Base-by-base conservation (phyloP, 1,140 invertebrate species). In the Diachasmimorpha longicaudata region DNA sequence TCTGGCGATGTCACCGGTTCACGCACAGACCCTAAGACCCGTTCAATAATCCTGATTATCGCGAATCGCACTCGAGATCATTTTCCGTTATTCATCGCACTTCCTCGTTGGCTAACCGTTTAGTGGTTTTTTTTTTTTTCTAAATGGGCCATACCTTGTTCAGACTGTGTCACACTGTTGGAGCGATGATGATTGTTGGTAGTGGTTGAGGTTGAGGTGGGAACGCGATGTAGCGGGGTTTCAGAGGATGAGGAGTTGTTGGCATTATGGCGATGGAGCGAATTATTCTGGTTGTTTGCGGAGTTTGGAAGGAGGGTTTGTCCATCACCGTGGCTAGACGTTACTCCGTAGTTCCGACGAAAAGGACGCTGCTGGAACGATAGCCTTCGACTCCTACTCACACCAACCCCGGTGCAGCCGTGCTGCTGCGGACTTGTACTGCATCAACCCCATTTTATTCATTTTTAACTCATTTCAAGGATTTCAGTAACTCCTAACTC, bases 311-410 rank as follows among this genome's bases (percentile, higher is more conserved):
- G 81, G 75, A 88, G 81, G 77, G 86, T 87, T 83, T 88, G 87
- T 42, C 86, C 85, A 74, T 88, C 86, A 72, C 85, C 86, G 21
- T 87, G 85, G 67, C 85, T 82, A 70, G 86, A 77, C 36, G 85
- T 79, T 14, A 88, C 87, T 52, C 87, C 86, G 80, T 88, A 88
- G 79, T 86, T 87, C 80, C 85, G 78, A 21, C 87, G 83, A 66
- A 86, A 86, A 79, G 87, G 86, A 36, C 85, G 84, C 78, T 85
- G 86, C 76, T 86, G 86, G 73, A 85, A 77, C 70, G 85, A 85
- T 72, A 83, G 78, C 78, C 81, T 83, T 55, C 84, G 85, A 74
- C 82, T 82, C 78, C 82, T 77, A 79, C 31, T 80, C 70, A 76
- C 71, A 36, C 75, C 78, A 80, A 76, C 84, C 78, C 81, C 81